Evolutionary conservation across 2,113 vertebrate genomes (phyloP).

Genomic region (Rattus rattus): DNA sequence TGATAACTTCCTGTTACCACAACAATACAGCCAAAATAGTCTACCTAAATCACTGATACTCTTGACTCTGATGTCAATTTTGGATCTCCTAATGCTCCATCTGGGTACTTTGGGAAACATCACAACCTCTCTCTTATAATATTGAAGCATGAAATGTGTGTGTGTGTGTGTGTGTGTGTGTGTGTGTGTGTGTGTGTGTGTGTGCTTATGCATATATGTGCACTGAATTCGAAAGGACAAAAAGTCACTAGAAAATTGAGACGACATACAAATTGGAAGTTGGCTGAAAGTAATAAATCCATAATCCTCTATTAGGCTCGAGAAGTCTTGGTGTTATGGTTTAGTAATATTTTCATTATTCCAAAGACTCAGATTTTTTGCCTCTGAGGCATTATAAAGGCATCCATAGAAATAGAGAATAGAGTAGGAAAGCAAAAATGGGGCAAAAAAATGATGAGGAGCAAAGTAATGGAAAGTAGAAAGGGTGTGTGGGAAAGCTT

Average conservation of each 20-base stretch:
- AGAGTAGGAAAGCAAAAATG: slow-evolving; percentile 51
- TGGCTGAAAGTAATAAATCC: slow-evolving; percentile 57
- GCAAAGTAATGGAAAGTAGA: slow-evolving; percentile 44
- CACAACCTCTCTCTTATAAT: not conserved
- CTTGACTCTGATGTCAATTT: not conserved
- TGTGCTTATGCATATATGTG: not conserved
- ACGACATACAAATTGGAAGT: slow-evolving; percentile 43
- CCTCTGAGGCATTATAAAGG: slow-evolving; percentile 64
- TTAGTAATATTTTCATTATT: slow-evolving; percentile 66
- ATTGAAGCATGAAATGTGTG: not conserved
- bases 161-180: not conserved
- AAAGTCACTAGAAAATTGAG: slow-evolving; percentile 23
- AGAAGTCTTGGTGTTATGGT: slow-evolving; percentile 64
- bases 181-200: not conserved
- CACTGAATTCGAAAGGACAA: not conserved
- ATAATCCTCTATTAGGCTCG: slow-evolving; percentile 3
- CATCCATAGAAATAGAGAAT: slow-evolving; percentile 58
- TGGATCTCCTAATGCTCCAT: not conserved
- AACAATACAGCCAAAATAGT: not conserved
- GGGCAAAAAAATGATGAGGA: slow-evolving; percentile 44
- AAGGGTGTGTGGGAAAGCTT: not conserved
- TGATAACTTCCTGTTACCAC: not conserved
- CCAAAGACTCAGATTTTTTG: slow-evolving; percentile 61
- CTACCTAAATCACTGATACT: not conserved
- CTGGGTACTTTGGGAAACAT: not conserved